Conservation (phyloP, 2,888 invertebrate genomes). For the Leptura quadrifasciata region DNA sequence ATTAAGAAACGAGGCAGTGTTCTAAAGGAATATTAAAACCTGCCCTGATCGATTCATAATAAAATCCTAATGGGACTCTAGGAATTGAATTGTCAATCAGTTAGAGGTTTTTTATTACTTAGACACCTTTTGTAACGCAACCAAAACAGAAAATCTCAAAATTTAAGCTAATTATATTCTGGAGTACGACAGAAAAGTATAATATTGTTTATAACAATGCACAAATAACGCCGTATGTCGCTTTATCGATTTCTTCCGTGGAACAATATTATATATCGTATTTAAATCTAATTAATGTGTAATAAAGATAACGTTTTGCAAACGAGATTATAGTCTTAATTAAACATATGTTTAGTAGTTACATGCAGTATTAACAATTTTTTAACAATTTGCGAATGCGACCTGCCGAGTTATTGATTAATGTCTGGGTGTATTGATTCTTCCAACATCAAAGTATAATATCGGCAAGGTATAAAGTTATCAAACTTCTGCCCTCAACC, state of each 20-base stretch:
- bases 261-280: conserved; percentile 24
- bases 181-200: conserved; percentile 9
- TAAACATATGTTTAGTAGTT: conserved; percentile 18
- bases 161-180: neutral
- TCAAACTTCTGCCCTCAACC: no score
- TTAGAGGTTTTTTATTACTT: neutral
- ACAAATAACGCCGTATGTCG: conserved; percentile 34
- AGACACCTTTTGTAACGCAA: neutral
- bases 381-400: neutral
- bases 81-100: no score
- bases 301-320: conserved; percentile 31
- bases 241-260: conserved; percentile 22
- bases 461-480: no score
- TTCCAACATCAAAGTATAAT: no score
- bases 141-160: neutral
- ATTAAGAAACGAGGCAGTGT: no score
- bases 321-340: conserved; percentile 34
- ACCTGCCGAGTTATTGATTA: neutral
- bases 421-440: neutral
- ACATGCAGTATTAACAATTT: neutral
- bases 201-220: conserved; percentile 18
- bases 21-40: no score
- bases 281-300: conserved; percentile 35
- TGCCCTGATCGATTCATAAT: no score
- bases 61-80: no score